Conservation (phyloP, 2,888 invertebrate genomes). For the Macrophya annulata region DNA sequence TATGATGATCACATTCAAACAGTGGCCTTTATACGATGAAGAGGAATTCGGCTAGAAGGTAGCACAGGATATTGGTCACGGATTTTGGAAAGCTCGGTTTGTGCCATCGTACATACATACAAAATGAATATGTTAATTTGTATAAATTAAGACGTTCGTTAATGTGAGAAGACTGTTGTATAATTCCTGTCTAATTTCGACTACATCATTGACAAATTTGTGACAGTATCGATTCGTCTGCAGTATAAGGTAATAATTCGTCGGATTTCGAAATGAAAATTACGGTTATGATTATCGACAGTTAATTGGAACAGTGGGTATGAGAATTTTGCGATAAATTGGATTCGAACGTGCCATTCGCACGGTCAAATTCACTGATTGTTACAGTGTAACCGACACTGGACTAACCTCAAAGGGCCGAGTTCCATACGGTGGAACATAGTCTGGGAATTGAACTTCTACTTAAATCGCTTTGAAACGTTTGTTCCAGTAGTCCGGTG, state of each 20-base stretch:
- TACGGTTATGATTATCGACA: conserved; percentile 17
- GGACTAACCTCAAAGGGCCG: conserved; percentile 15
- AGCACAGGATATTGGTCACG: conserved; percentile 1
- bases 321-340: neutral
- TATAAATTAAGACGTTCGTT: neutral
- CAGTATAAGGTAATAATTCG: neutral
- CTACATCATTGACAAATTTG: neutral
- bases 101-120: too few species aligned
- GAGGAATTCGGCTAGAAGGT: neutral
- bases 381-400: conserved; percentile 1
- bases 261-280: conserved; percentile 16
- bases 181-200: neutral
- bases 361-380: conserved; percentile 7
- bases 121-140: conserved; percentile 4
- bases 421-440: neutral
- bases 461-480: conserved; percentile 43
- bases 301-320: conserved; percentile 1
- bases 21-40: neutral
- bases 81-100: neutral
- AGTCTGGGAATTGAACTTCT: conserved; percentile 20
- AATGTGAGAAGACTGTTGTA: neutral
- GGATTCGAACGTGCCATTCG: conserved; percentile 20
- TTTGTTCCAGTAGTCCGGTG: neutral
- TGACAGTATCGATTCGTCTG: neutral
- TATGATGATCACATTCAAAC: neutral